A percentile compares a stretch with the other conserved stretches of the same genome.
phyloP scores from a whole-genome alignment of 2,888 invertebrate genomes.

The Macaria notata region DNA sequence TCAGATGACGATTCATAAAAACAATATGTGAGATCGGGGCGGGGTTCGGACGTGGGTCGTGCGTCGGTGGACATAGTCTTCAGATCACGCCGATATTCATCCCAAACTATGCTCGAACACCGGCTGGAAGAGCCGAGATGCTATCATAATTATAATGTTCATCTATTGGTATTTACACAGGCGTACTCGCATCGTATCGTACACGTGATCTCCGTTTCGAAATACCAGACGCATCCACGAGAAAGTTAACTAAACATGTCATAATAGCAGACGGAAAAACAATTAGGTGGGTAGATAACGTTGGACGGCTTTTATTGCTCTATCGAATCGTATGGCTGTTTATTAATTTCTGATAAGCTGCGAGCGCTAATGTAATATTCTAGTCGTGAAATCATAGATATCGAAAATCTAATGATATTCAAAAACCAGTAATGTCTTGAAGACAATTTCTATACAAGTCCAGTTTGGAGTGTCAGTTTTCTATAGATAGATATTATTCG shows the following conservation, averaged over 20 bases:
- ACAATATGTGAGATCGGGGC: conserved; percentile 56
- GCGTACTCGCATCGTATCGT: conserved; percentile 32
- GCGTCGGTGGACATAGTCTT: conserved; percentile 77
- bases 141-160: conserved; percentile 78
- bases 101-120: conserved; percentile 73
- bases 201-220: conserved; percentile 34
- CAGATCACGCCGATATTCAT: conserved; percentile 61
- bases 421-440: background rate
- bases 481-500: conserved; percentile 15
- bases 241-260: conserved; percentile 37
- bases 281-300: conserved; percentile 24
- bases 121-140: conserved; percentile 54
- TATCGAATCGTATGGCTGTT: conserved; percentile 26
- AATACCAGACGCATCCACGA: conserved; percentile 29
- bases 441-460: too few relatives aligned
- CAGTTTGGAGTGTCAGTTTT: too few relatives aligned
- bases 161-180: conserved; percentile 76
- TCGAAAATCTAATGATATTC: conserved; percentile 2
- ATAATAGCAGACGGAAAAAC: conserved; percentile 30
- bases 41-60: conserved; percentile 72
- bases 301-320: conserved; percentile 32
- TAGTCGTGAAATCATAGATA: conserved; percentile 10
- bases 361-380: conserved; percentile 19
- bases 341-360: conserved; percentile 26
- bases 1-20: conserved; percentile 62